Conservation (phyloP, 2,888 invertebrate species). For the Aleiodes testaceus region DNA sequence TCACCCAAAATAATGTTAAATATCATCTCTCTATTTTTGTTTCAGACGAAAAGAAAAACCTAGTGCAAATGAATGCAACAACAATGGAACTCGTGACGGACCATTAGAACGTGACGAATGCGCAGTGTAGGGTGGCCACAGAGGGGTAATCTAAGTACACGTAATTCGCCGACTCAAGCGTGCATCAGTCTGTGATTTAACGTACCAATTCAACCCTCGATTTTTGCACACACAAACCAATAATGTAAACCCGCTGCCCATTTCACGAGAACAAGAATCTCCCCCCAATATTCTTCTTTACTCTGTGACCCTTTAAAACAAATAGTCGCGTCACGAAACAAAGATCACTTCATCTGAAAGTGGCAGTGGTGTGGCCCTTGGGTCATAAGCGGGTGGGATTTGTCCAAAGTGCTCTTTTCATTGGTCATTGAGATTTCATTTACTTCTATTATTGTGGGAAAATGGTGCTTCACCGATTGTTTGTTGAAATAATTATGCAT, state of each 20-base stretch:
- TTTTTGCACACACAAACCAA: constrained; percentile 47
- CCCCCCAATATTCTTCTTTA: background rate
- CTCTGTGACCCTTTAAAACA: constrained; percentile 65
- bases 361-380: constrained; percentile 14
- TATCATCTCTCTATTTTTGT: background rate
- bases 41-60: background rate
- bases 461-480: constrained; percentile 16
- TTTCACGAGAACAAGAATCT: constrained; percentile 59
- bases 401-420: constrained; percentile 22
- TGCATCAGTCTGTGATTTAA: constrained; percentile 49
- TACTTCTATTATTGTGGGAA: constrained; percentile 9
- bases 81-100: constrained; percentile 22
- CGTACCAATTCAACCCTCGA: constrained; percentile 40
- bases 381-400: constrained; percentile 28
- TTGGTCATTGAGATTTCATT: constrained; percentile 13
- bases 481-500: constrained; percentile 11
- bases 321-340: constrained; percentile 63
- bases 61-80: background rate
- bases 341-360: constrained; percentile 53
- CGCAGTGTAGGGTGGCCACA: constrained; percentile 33
- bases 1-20: background rate
- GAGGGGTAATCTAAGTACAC: constrained; percentile 28
- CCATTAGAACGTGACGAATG: constrained; percentile 43
- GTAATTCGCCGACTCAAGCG: constrained; percentile 37
- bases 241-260: constrained; percentile 67